Evolutionary conservation across 1,140 invertebrate genomes (phyloP).

Genomic region (Adoxophyes honmai): DNA sequence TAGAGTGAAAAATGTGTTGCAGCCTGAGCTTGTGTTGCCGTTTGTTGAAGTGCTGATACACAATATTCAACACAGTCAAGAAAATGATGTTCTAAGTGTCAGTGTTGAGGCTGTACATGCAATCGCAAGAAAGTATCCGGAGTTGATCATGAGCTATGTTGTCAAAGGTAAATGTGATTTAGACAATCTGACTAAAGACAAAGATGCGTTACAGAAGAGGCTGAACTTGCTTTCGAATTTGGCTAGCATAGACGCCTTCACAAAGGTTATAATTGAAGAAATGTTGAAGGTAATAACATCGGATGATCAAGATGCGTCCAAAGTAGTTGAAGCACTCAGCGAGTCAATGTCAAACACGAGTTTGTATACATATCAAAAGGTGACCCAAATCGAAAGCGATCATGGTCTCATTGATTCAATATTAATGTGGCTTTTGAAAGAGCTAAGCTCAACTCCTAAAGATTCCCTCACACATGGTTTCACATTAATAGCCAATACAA

Average conservation of each 20-base stretch:
- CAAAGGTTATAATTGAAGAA: slow-evolving; percentile 60
- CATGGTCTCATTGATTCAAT: slow-evolving; percentile 60
- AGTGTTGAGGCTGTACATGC: slow-evolving; percentile 53
- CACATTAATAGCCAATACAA: slow-evolving; percentile 56
- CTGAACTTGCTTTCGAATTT: slow-evolving; percentile 54
- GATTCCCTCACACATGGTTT: slow-evolving; percentile 46
- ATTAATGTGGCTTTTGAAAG: slow-evolving; percentile 46
- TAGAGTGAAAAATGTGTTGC: slow-evolving; percentile 38
- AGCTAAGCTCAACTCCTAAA: slow-evolving; percentile 30
- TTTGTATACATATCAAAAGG: slow-evolving; percentile 53
- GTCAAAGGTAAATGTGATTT: slow-evolving; percentile 64
- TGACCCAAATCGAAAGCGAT: slow-evolving; percentile 62
- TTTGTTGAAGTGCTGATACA: slow-evolving; percentile 61
- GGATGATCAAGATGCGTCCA: slow-evolving; percentile 38
- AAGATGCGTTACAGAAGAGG: slow-evolving; percentile 47
- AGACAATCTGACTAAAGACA: slow-evolving; percentile 47
- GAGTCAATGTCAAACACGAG: slow-evolving; percentile 48
- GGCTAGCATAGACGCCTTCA: slow-evolving; percentile 65
- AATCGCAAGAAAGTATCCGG: slow-evolving; percentile 57
- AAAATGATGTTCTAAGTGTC: slow-evolving; percentile 48
- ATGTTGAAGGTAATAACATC: slow-evolving; percentile 53
- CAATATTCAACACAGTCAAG: slow-evolving; percentile 50
- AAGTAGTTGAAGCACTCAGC: slow-evolving; percentile 53
- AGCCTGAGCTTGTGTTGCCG: slow-evolving; percentile 49
- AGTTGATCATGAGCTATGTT: slow-evolving; percentile 56